Evolutionary conservation across 2,888 invertebrate species (phyloP).

Genomic region (Andrena haemorrhoa): DNA sequence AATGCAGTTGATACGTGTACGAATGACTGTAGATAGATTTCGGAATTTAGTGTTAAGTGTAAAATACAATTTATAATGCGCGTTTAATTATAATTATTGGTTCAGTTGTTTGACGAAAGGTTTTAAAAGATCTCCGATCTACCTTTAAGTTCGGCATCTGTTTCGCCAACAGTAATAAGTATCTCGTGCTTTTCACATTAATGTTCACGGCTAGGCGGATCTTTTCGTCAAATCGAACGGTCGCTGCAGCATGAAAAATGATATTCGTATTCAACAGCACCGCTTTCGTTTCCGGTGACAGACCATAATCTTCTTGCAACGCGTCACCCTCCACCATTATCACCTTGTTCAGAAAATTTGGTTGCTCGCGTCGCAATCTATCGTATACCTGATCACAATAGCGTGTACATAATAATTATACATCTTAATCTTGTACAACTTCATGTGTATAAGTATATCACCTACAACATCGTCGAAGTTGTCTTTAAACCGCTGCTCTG

Average conservation of each 20-base stretch:
- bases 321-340: slow-evolving; percentile 87
- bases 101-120: not conserved
- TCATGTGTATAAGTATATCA: slow-evolving; percentile 27
- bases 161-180: slow-evolving; percentile 88
- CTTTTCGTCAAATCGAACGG: slow-evolving; percentile 91
- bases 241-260: slow-evolving; percentile 92
- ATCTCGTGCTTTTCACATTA: slow-evolving; percentile 89
- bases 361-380: slow-evolving; percentile 85
- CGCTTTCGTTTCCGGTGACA: slow-evolving; percentile 85
- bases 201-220: slow-evolving; percentile 88
- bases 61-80: not conserved
- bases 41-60: not conserved
- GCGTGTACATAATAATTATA: not conserved
- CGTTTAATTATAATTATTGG: not conserved
- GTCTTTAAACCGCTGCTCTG: slow-evolving; percentile 79
- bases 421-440: too few relatives aligned
- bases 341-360: slow-evolving; percentile 86
- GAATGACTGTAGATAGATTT: slow-evolving; percentile 75
- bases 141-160: slow-evolving; percentile 89
- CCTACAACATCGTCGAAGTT: slow-evolving; percentile 81
- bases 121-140: not conserved
- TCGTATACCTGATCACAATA: slow-evolving; percentile 85
- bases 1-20: slow-evolving; percentile 83
- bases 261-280: slow-evolving; percentile 86
- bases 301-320: slow-evolving; percentile 85